Percentiles rank a stretch among this genome's conserved stretches.
These are phyloP conservation scores for Ctenopoma kingsleyae DNA, from an alignment of 2,797 vertebrate genomes.

Conservation along the genomic window DNA sequence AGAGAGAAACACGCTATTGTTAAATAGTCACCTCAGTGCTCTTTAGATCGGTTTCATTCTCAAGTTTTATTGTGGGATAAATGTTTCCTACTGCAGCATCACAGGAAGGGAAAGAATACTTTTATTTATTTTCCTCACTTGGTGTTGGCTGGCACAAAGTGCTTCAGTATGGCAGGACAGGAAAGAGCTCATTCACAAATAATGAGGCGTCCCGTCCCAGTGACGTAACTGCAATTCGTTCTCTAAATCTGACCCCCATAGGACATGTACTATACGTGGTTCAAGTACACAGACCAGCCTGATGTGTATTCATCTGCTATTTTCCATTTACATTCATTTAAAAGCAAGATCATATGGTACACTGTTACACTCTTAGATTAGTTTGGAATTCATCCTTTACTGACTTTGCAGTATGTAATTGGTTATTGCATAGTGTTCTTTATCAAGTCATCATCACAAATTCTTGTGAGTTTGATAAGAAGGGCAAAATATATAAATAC, in stretches of 20 bases:
- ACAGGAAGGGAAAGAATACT: slow-evolving; percentile 41
- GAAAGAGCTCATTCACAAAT: slow-evolving; percentile 83
- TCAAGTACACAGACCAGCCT: slow-evolving; percentile 43
- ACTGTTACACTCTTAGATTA: neutral
- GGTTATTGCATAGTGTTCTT: neutral
- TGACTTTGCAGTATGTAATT: too few relatives aligned
- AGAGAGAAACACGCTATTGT: neutral
- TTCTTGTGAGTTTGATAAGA: slow-evolving; percentile 3
- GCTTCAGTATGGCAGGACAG: slow-evolving; percentile 80
- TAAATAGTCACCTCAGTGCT: slow-evolving; percentile 17
- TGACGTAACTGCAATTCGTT: slow-evolving; percentile 76
- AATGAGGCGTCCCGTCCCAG: slow-evolving; percentile 74
- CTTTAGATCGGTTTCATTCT: slow-evolving; percentile 8
- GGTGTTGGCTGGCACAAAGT: slow-evolving; percentile 70
- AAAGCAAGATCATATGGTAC: slow-evolving; percentile 36
- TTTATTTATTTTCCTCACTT: slow-evolving; percentile 74
- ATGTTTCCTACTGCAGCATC: slow-evolving; percentile 41
- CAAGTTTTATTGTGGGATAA: slow-evolving; percentile 34
- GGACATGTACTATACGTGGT: slow-evolving; percentile 38
- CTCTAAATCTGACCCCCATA: slow-evolving; percentile 67
- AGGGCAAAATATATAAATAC: neutral
- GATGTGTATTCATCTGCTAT: slow-evolving; percentile 40
- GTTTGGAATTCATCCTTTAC: neutral
- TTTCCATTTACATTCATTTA: slow-evolving; percentile 36
- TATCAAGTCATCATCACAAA: too few relatives aligned